These are phyloP conservation scores for Illadopsis cleaveri DNA, from an alignment of 2,113 vertebrate genomes.

Conservation along the genomic window DNA sequence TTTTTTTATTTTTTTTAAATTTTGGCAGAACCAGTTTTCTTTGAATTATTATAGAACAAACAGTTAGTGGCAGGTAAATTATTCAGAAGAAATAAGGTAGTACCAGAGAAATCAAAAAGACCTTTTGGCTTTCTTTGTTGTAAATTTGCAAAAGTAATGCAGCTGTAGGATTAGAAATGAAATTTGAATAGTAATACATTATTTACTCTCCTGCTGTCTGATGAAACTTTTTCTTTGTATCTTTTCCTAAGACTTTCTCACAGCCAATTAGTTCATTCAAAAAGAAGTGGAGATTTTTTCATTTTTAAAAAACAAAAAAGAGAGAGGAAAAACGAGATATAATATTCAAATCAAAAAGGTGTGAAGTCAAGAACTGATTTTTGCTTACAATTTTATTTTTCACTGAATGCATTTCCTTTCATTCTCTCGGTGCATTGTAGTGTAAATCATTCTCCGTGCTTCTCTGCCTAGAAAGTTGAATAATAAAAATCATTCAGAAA, in stretches of 20 bases:
- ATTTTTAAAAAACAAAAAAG: neutral
- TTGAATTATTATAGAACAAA: constrained; percentile 72
- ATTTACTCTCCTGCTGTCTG: constrained; percentile 27
- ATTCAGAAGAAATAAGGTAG: constrained; percentile 72
- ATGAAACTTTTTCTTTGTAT: constrained; percentile 32
- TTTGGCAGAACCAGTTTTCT: constrained; percentile 46
- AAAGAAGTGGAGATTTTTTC: neutral
- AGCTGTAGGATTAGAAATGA: constrained; percentile 45
- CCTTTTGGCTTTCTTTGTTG: constrained; percentile 55
- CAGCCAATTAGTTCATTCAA: constrained; percentile 3
- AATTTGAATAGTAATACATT: constrained; percentile 53
- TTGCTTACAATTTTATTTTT: neutral
- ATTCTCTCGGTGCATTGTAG: neutral
- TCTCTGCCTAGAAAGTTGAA: neutral
- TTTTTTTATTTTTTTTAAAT: neutral
- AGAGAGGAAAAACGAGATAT: neutral
- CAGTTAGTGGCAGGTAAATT: constrained; percentile 68
- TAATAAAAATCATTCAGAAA: neutral
- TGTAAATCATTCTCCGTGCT: neutral
- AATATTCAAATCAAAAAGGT: neutral
- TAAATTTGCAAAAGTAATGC: constrained; percentile 64
- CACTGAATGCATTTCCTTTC: neutral
- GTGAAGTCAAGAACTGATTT: neutral
- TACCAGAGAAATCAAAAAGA: constrained; percentile 64
- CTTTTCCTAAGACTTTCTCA: constrained; percentile 2